phyloP scores from a whole-genome alignment of 2,888 invertebrate genomes.

The Ptycholaimellus sp. region DNA sequence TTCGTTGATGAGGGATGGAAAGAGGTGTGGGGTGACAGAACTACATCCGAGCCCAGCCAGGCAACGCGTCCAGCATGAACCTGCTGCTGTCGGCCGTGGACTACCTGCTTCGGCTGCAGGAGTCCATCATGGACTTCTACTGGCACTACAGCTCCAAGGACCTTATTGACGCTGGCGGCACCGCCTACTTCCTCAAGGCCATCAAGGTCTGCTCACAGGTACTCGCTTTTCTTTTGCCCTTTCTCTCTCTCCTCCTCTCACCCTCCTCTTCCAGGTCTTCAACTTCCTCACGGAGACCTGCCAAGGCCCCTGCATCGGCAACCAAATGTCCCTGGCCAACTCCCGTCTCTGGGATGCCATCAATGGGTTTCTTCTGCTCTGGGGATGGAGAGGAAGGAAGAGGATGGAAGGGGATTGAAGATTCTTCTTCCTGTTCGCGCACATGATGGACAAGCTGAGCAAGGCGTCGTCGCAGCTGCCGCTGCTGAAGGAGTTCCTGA shows the following conservation, averaged over 20 bases:
- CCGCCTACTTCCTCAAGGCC: constrained; percentile 93
- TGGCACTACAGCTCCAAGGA: constrained; percentile 69
- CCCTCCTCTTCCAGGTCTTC: constrained; percentile 50
- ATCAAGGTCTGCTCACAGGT: constrained; percentile 80
- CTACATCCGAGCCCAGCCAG: constrained; percentile 89
- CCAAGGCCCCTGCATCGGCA: constrained; percentile 87
- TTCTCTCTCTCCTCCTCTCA: too few relatives aligned
- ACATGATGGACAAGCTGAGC: constrained; percentile 97
- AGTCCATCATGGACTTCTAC: constrained; percentile 98
- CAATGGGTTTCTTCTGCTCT: too few relatives aligned
- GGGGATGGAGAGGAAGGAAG: too few relatives aligned
- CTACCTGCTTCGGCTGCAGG: constrained; percentile 78
- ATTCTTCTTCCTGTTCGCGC: constrained; percentile 96
- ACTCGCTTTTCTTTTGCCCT: too few relatives aligned
- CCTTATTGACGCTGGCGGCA: constrained; percentile 39
- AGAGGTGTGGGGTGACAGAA: constrained; percentile 58
- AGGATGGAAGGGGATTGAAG: too few relatives aligned
- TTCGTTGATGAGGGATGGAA: neutral
- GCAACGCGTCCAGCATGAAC: constrained; percentile 96
- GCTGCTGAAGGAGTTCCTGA: constrained; percentile 75
- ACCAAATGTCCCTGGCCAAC: constrained; percentile 83
- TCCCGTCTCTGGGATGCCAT: constrained; percentile 95
- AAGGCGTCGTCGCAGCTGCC: constrained; percentile 69
- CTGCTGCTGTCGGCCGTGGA: constrained; percentile 98
- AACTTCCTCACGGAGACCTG: constrained; percentile 79